phyloP scores from a whole-genome alignment of 2,888 invertebrate genomes.

The Brenthis hecate region DNA sequence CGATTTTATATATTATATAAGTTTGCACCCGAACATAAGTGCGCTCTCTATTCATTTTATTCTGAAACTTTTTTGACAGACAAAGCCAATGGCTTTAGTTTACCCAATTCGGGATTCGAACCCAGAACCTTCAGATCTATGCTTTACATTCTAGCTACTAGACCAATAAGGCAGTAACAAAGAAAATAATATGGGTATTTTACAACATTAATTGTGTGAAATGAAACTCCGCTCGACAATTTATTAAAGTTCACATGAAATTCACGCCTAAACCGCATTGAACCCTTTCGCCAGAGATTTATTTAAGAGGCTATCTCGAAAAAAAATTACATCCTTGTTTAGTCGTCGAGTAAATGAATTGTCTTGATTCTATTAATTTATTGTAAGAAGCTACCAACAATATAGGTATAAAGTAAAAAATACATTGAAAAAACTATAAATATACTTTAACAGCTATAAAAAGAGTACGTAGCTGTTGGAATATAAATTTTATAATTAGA shows the following conservation, averaged over 20 bases:
- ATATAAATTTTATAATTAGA: too few species aligned
- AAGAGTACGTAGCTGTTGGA: too few species aligned
- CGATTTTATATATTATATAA: too few species aligned
- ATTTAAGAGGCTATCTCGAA: conserved; percentile 13
- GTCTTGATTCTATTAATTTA: conserved; percentile 3
- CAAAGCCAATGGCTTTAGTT: too few species aligned
- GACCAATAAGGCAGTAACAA: too few species aligned
- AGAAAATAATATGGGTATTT: neutral
- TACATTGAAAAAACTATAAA: neutral
- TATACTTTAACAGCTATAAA: too few species aligned
- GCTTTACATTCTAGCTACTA: too few species aligned
- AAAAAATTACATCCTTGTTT: conserved; percentile 13
- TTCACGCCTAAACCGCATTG: conserved; percentile 8
- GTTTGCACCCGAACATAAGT: too few species aligned
- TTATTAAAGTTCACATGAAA: conserved; percentile 6
- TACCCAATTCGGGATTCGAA: too few species aligned
- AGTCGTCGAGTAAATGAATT: conserved; percentile 4
- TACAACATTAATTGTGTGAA: neutral
- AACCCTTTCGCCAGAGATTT: conserved; percentile 17
- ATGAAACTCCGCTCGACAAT: neutral
- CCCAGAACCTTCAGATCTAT: too few species aligned
- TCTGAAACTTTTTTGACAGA: too few species aligned
- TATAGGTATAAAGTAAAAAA: neutral
- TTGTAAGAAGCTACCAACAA: neutral
- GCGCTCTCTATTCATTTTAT: too few species aligned